phyloP scores from a whole-genome alignment of 2,113 vertebrate genomes.

The Seriola quinqueradiata region DNA sequence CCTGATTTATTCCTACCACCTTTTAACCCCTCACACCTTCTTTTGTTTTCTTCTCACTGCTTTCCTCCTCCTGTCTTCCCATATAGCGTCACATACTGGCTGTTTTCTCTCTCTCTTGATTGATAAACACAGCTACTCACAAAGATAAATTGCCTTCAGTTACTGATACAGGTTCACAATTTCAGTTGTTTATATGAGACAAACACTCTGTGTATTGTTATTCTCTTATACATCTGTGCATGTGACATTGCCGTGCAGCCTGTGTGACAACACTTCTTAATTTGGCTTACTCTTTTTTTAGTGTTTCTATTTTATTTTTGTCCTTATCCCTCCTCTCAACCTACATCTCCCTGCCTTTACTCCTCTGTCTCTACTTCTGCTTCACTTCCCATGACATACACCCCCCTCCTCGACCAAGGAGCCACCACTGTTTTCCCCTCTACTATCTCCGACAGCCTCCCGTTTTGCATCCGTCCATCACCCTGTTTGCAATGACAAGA shows the following conservation, averaged over 20 bases:
- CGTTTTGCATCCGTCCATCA: constrained; percentile 63
- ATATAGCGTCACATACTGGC: constrained; percentile 1
- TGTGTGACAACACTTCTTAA: constrained; percentile 31
- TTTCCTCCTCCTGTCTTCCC: constrained; percentile 34
- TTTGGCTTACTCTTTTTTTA: constrained; percentile 28
- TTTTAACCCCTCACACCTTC: constrained; percentile 13
- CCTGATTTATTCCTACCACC: background rate
- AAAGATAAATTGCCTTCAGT: background rate
- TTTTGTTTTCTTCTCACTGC: constrained; percentile 6
- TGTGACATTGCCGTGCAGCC: constrained; percentile 22
- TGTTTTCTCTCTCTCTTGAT: constrained; percentile 8
- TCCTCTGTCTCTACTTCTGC: constrained; percentile 72
- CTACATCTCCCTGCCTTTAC: constrained; percentile 55
- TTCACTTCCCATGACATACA: constrained; percentile 69
- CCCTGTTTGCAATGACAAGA: constrained; percentile 45
- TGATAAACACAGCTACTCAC: background rate
- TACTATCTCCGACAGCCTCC: constrained; percentile 41
- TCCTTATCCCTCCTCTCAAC: constrained; percentile 53
- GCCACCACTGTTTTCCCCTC: constrained; percentile 34
- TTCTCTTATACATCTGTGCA: background rate
- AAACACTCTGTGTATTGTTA: background rate
- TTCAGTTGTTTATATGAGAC: background rate
- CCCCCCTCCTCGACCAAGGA: constrained; percentile 4
- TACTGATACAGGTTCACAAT: background rate
- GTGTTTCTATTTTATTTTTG: constrained; percentile 56